Base-by-base conservation (phyloP, 1,140 invertebrate species). In the Zaprionus tsacasi region DNA sequence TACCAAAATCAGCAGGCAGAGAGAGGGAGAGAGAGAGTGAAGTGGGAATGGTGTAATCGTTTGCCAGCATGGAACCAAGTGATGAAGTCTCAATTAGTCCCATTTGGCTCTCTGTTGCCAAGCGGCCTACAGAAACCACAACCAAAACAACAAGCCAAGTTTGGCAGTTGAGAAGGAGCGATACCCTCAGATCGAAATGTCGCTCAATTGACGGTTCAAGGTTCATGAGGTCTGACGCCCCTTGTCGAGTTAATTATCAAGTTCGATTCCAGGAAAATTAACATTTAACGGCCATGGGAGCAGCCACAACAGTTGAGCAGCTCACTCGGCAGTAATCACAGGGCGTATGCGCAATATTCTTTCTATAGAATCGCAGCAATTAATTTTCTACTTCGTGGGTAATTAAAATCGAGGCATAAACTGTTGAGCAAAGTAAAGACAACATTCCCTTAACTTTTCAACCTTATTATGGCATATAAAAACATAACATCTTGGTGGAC, bases 161-260 rank as follows among this genome's bases (percentile, higher is more conserved):
- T 65, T 71, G 67, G 50, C 82, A 87, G 66, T 64, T 77, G 76
- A 83, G 69, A 75, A 74, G 58, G 72, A 79, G 72, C 64, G 72
- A 69, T 70, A 82, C 58, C 66, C 79, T 1, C 2, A 73, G 79
- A 87, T 77, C 67, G 76, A 68, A 68, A 71, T 63, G 80, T 65
- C 67, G 17, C 13, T 27, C 25, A 48, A 30, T 27, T 81, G 69
- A 74, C 81, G 67, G 79, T 66, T 27, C 40, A 68, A n/a, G 63
- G 70, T 65, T 70, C 79, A 74, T 67, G 58, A 81, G 61, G 65
- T 79, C 65, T 61, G 30, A 5, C 35, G 52, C 2, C 35, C 12
- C 12, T 12, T 45, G 50, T 48, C 45, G 52, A 40, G 36, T 70
- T 33, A 48, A 64, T 33, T 43, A 43, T 55, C 30, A 50, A 6